Evolutionary conservation across 53 echinoderm and acorn worm genomes (phyloP), one percentile per base, ranked within the genome.

Genomic region (Luidia sarsii): DNA sequence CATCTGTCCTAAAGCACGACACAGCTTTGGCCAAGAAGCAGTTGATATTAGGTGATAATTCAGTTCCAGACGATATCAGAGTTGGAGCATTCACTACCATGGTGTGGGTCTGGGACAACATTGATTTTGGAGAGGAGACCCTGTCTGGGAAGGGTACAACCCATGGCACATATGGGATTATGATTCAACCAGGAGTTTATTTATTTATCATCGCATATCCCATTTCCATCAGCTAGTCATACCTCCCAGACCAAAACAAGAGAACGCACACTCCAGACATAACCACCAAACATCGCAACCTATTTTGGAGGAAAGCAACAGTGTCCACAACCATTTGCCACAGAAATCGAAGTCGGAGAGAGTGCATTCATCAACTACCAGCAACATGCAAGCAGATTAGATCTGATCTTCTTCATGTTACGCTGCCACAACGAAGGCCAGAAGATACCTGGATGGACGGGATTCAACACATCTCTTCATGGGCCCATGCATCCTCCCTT

Each of bases 81-180:
- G 57, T 52, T 34, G 19, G 21, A 2, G 20, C 15, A 4, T 80
- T 80, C 33, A 80, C 80, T 23, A 91, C 88, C 2, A 59, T 84
- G 35, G 81, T 91, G 10, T 91, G 87, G 83, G 81, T 91, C 8
- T 91, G 87, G 83, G 87, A 91, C 50, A 91, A 87, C 25, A 91
- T 84, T 23, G 91, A 91, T 25, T 91, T 91, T 57, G 91, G 87
- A 0, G 87, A 83, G 49, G 85, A 85, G 62, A 91, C 86, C 5
- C 3, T 87, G 19, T 80, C 84, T 22, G 88, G 91, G 37, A 87
- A 84, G 45, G 81, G 85, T 28, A 87, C 91, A 31, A 87, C 87
- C 7, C 91, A 89, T 55, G 84, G 71, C 53, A 89, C 89, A n/a
- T 75, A 77, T 69, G 89, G 84, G 18, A 89, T 89, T 18, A 46